Base-by-base conservation (phyloP, 2,113 vertebrate genomes). In the Lophius piscatorius region DNA sequence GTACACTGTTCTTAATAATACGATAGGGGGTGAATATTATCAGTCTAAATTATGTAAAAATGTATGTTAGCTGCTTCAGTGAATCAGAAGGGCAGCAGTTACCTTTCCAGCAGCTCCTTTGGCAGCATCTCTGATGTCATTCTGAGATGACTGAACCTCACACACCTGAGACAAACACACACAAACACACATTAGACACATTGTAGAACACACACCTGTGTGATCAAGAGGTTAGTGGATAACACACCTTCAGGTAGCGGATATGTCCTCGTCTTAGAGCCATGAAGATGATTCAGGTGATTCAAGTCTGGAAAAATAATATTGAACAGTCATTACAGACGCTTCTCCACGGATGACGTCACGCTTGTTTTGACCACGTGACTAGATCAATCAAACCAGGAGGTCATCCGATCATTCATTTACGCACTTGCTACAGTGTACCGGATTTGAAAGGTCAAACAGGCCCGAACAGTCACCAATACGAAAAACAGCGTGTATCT, bases 201-300 rank as follows among this genome's bases (percentile, higher is more conserved):
- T 10, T 10, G 11, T 4, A 35, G 13, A 14, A 35, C 12, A 11
- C 14, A 47, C 17, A 21, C 3, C 23, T 17, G 38, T 18, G 7
- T 16, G 24, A 55, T 10, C 17, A 5, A n/a, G n/a, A n/a, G 16
- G 6, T 26, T 9, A 17, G 1, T n/a, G 31, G 23, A 16, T 0
- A 9, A 73, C 84, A 90, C 29, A 92, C 91, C 89, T 92, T 92
- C 39, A 92, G 81, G 73, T 92, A 92, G 67, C 91, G 47, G 57
- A 92, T 89, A 78, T 91, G 89, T 76, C 91, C 91, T 83, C 91
- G 82, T 89, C 91, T 85, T 14, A 88, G 70, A 26, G 91, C 91
- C 91, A 92, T 92, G 81, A 52, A 72, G 66, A 84, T 18, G 44
- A 49, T 29, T 82, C 41, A 22, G 31, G 26, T 64, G 47, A 1